Evolutionary conservation across 2,888 invertebrate species (phyloP), one percentile per base, ranked within the genome.

Genomic region (Zele albiditarsus): DNA sequence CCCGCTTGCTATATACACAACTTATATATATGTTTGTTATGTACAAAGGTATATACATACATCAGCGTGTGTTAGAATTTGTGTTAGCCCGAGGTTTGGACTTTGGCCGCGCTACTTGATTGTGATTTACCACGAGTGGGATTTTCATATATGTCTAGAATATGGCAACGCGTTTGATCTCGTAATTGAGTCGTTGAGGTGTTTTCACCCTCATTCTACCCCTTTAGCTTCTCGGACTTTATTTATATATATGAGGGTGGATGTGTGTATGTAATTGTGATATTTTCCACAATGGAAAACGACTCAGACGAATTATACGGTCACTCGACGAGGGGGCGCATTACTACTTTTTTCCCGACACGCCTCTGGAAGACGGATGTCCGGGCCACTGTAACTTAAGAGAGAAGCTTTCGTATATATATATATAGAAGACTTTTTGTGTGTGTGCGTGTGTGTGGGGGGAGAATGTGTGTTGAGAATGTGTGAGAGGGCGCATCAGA

Each of bases 101-200:
- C 58, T 53, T 27, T 46, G 46, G 67, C 28, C 67, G 31, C 38
- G 53, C 53, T 33, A 58, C 76, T 77, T 83, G 85, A 85, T 85
- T 85, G 84, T 85, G 85, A 87, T 87, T 87, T 85, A 86, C 81
- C 83, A 77, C 81, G 78, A 79, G 78, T 78, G 73, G 77, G 75
- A 75, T 77, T 80, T 60, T 60, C n/a, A n/a, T 33, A 27, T 25
- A 49, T 65, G 67, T 38, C 12, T 12, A 2, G 12, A 73, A 75
- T 8, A 31, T 60, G 66, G 63, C 72, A 62, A 60, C 73, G 78
- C 83, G 84, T 85, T 86, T 85, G 86, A 87, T 86, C 84, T 82
- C 75, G 79, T 85, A 85, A 87, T 85, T 85, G 84, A 86, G 83
- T 82, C 80, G 76, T 77, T 23, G 53, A 8, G 20, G 23, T 53